These are phyloP conservation scores for Cephus nigrinus DNA, from an alignment of 2,888 invertebrate species.

Conservation along the genomic window DNA sequence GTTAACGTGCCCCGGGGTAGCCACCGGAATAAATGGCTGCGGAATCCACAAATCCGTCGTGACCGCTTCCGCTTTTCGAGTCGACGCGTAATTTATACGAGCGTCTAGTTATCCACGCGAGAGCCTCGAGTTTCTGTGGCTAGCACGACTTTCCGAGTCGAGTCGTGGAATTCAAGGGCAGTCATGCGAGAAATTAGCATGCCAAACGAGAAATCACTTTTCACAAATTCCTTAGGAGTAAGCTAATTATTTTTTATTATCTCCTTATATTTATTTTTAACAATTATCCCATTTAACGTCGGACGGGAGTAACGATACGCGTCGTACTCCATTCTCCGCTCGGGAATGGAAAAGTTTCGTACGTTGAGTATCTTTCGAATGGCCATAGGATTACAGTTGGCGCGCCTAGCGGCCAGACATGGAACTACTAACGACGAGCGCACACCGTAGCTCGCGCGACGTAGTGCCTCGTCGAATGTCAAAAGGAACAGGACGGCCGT, in stretches of 20 bases:
- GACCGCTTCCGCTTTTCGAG: constrained; percentile 11
- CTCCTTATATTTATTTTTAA: neutral
- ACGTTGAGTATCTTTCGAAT: neutral
- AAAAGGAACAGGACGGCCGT: neutral
- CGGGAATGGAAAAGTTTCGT: neutral
- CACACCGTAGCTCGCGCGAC: neutral
- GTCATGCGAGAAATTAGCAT: neutral
- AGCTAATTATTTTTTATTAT: neutral
- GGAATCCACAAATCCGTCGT: constrained; percentile 23
- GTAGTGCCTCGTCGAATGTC: neutral
- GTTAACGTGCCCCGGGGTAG: neutral
- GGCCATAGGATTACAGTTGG: neutral
- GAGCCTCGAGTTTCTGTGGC: neutral
- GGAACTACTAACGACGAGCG: neutral
- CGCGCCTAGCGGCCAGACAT: neutral
- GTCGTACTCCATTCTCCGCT: neutral
- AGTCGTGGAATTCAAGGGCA: neutral
- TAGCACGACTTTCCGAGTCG: neutral
- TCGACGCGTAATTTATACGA: neutral
- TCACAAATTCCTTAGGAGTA: neutral
- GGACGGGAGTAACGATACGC: neutral
- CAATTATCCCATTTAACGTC: neutral
- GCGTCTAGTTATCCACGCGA: constrained; percentile 5
- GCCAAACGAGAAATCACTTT: neutral
- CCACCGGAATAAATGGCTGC: constrained; percentile 9